These are phyloP conservation scores for Tylochromis polylepis DNA, from an alignment of 2,113 vertebrate genomes.

Conservation along the genomic window DNA sequence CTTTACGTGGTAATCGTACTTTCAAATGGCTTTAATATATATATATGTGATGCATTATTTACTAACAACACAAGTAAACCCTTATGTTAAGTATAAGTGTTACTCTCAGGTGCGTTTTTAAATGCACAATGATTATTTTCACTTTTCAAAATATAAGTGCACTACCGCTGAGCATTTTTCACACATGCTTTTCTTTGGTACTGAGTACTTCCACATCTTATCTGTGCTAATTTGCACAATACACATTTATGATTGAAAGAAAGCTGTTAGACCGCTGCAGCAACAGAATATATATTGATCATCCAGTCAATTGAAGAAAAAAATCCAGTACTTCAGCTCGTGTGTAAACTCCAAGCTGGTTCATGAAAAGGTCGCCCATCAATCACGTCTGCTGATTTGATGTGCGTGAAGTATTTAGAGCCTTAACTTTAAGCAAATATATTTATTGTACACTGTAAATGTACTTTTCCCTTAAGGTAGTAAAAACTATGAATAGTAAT, in stretches of 20 bases:
- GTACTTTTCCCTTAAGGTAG: background rate
- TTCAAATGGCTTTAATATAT: background rate
- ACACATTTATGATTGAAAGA: background rate
- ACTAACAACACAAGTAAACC: background rate
- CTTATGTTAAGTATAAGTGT: background rate
- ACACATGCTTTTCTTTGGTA: background rate
- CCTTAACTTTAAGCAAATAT: background rate
- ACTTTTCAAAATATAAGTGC: background rate
- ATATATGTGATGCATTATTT: background rate
- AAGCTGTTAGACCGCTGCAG: background rate
- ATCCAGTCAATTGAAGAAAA: background rate
- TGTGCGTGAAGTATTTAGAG: background rate
- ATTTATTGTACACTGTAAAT: background rate
- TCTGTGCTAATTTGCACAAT: background rate
- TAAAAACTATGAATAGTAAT: background rate
- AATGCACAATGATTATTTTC: background rate
- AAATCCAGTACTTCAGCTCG: background rate
- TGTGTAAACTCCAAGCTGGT: background rate
- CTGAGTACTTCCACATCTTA: background rate
- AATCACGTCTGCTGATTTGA: background rate
- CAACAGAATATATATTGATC: background rate
- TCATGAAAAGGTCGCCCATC: background rate
- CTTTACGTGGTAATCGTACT: background rate
- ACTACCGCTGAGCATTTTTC: background rate
- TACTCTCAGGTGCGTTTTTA: background rate